Evolutionary conservation across 2,888 invertebrate genomes (phyloP), one percentile per base, ranked within the genome.

Genomic region (Cartodere bifasciata): DNA sequence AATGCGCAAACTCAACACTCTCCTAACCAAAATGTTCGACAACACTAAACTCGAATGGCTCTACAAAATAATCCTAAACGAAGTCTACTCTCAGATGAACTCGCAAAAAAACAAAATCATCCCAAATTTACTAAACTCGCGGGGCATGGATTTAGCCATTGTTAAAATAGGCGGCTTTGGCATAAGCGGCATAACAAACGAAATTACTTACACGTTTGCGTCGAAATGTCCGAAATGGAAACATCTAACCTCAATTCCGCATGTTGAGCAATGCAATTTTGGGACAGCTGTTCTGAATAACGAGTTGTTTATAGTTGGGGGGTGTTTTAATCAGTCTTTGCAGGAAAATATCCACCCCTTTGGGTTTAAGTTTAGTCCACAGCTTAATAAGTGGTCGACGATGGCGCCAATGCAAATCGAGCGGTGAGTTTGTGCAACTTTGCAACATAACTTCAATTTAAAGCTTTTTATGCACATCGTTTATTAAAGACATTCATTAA

Each of bases 201-300:
- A 74, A 51, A 70, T 80, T 13, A 72, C 72, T 22, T 78, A 73
- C 50, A 71, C 68, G 41, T 62, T 75, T 34, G 64, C 68, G 1
- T 64, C 65, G 26, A 59, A 63, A 32, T n/a, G n/a, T n/a, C 63
- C 68, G 5, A 67, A 68, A 47, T 76, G 78, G 75, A 65, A 70
- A 41, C 65, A 68, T 41, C 52, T 79, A 15, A 76, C 79, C 3
- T 66, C 68, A 22, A 78, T 80, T 43, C 80, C 80, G 1, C 77
- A 79, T 46, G 71, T 79, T 4, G 76, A 78, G 45, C 78, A 79
- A 50, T 77, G 76, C 50, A 77, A 78, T 51, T 79, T 75, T 54
- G 79, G 79, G 2, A 70, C 74, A 4, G 70, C 74, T 4, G 76
- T 78, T 1, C 56, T 75, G 6, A 68, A 73, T 37, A 80, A 80